Base-by-base conservation (phyloP, 2,888 invertebrate genomes). In the Caenorhabditis sp. region DNA sequence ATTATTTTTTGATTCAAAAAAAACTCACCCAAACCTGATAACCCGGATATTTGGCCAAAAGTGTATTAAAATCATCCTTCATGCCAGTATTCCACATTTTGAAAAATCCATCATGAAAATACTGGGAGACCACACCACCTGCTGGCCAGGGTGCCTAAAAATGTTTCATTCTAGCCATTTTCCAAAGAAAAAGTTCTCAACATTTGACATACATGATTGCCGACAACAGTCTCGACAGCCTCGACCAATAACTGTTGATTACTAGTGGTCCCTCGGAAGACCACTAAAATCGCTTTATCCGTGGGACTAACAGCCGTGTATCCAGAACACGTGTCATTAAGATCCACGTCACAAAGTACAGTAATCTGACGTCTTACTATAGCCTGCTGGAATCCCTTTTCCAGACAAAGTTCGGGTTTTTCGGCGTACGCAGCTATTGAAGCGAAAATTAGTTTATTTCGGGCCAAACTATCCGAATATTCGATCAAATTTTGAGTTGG, bases 91-190 rank as follows among this genome's bases (percentile, higher is more conserved):
- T 58, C 82, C 79, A 79, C 3, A 83, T 35, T 17, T 71, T 68
- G n/a, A 45, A 62, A 65, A 77, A 79, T 5, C 73, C 82, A 26
- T 76, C 50, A 50, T 59, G 37, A 32, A 82, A 83, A 58, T 80
- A 83, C 37, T 63, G 46, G 13, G 72, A 65, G 11, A 83, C 82
- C 4, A 35, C 27, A 1, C 82, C 83, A 2, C 81, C 83, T 6
- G 71, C 41, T 0, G 55, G 48, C 79, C 79, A 79, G 2, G 74
- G 32, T 8, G 55, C 53, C 77, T 77, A n/a, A 26, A 15, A 45
- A 43, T 17, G 5, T 9, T 15, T 13, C 8, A 39, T 30, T n/a
- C 2, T 15, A 11, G 32, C 52, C 32, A n/a, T 22, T 6, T 30
- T 9, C 15, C 15, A 15, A 7, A 30, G 30, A 30, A 30, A 30